Base-by-base conservation (phyloP, 2,888 invertebrate genomes). In the Catocala fraxini region DNA sequence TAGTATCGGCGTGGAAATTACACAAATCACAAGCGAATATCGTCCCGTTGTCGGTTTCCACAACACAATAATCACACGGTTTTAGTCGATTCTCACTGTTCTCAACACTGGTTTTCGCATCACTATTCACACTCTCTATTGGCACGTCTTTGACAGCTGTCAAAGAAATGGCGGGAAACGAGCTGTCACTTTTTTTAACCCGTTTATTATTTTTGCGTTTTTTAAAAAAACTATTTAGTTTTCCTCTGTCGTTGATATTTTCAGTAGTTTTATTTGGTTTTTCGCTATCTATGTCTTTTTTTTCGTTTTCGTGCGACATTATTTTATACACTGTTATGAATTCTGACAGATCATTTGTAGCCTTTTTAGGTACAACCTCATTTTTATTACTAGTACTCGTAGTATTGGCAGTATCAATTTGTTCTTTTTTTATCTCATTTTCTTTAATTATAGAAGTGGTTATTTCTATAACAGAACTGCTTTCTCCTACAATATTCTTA, bases 261-360 rank as follows among this genome's bases (percentile, higher is more conserved):
- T 60, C 63, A 0, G 42, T 0, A 0, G 12, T 3, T 46, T 65
- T 65, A 9, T 4, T 3, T 13, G 46, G 43, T 15, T 10, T 56
- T 6, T 47, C 54, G 0, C 3, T 39, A 10, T 47, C 61, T 0
- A 13, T 4, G 1, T 41, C 58, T 34, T 54, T 56, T 41, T 63
- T 53, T 3, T 75, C 63, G 2, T 59, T 49, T 6, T 58, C 59
- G 6, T 57, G 67, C 0, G 68, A 56, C 11, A 80, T 72, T 41
- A 83, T 84, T 76, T 79, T 83, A 47, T 84, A 83, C 0, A 85
- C 80, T 6, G 80, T 82, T 48, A 82, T 79, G 13, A 66, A 77
- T 48, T 85, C 78, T 35, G 75, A 65, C 12, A 74, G 59, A 13
- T 71, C 66, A 7, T 65, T 72, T 2, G 61, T 43, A 9, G 49